Evolutionary conservation across 2,888 invertebrate species (phyloP), one percentile per base, ranked within the genome.

Genomic region (Oligia fasciuncula): DNA sequence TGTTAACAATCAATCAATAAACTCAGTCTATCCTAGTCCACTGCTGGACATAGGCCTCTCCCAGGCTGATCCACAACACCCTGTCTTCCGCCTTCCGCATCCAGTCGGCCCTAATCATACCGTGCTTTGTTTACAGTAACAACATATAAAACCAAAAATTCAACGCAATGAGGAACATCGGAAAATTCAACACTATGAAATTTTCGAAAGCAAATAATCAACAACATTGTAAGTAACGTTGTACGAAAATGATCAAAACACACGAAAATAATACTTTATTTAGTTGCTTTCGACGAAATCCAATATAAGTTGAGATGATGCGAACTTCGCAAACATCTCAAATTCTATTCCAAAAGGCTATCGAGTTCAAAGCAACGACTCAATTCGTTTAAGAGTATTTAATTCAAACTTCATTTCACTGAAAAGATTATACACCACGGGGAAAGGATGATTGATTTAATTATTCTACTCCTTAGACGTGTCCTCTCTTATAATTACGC

Each of bases 401-500:
- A 95, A 95, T 95, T 95, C 93, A 92, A 94, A 94, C 93, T 95
- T 93, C 95, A 96, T 95, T 95, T 93, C 92, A 93, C 88, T 93
- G 93, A 95, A 95, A 95, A 96, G 96, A 96, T 96, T 96, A 96
- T 95, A 95, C 93, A 95, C 95, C 95, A 92, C 94, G 90, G 93
- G 91, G 91, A 93, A 92, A 93, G 94, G 95, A 94, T 95, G 96
- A 96, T 96, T 96, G 96, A 96, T 97, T 96, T 96, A 96, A 96
- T 97, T 96, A 96, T 95, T 95, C 93, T 93, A 91, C 95, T 95
- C 92, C 92, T 95, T 91, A 95, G 96, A 96, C 95, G 95, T 96
- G 96, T 96, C 96, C 96, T 96, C 94, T 96, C 96, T 95, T 96
- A 95, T 96, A 96, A 97, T 97, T 96, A 96, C 93, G 93, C 94